A percentile compares a stretch with the other conserved stretches of the same genome.
These are phyloP conservation scores for Bambusicola thoracicus DNA, from an alignment of 2,113 vertebrate species.

Conservation along the genomic window DNA sequence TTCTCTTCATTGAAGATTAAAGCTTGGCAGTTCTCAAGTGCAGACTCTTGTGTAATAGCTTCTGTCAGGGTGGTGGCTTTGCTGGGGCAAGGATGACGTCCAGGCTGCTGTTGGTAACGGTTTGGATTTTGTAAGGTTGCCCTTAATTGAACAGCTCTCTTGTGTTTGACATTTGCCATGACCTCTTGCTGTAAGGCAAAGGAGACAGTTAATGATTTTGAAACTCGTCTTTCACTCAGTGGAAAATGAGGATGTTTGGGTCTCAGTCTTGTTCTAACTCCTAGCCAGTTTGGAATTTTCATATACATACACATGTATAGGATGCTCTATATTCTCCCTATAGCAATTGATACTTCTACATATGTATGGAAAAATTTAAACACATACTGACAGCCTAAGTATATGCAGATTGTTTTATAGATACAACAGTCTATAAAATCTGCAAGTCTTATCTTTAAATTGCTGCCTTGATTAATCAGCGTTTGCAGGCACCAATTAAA, in stretches of 20 bases:
- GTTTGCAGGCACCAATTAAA: background rate
- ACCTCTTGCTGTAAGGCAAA: conserved; percentile 53
- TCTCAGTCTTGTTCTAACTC: background rate
- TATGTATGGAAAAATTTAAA: background rate
- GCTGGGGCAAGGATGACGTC: conserved; percentile 1
- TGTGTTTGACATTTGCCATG: conserved; percentile 58
- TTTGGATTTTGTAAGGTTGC: conserved; percentile 43
- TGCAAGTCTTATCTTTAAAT: background rate
- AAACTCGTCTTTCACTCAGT: conserved; percentile 14
- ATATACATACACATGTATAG: background rate
- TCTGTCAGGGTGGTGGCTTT: background rate
- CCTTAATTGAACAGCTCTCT: conserved; percentile 43
- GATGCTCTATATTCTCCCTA: background rate
- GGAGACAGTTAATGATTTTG: conserved; percentile 53
- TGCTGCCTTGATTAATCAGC: background rate
- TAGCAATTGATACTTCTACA: background rate
- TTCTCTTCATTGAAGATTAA: background rate
- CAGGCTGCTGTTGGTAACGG: conserved; percentile 21
- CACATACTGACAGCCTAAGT: background rate
- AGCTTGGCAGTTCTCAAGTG: background rate
- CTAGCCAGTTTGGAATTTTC: background rate
- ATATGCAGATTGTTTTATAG: background rate
- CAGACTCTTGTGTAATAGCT: conserved; percentile 28
- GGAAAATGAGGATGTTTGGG: background rate
- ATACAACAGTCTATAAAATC: background rate